Conservation (phyloP, 2,888 invertebrate genomes). For the Pterobdella sp. region DNA sequence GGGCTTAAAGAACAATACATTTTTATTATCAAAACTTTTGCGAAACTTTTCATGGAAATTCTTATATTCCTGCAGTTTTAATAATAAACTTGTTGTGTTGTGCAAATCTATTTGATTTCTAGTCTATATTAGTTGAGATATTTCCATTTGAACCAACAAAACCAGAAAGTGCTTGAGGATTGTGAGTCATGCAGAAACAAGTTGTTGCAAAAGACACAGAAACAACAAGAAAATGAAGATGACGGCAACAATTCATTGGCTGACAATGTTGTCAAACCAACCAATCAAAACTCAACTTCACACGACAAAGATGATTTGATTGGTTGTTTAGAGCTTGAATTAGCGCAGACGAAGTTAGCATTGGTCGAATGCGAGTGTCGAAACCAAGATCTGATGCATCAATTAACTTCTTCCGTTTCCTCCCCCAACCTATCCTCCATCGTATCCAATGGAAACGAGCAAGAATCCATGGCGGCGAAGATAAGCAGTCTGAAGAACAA, state of each 20-base stretch:
- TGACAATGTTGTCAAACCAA: slow-evolving; percentile 42
- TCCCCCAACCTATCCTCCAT: neutral
- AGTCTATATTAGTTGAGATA: too few species aligned
- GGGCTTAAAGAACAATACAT: too few species aligned
- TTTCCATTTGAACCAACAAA: too few species aligned
- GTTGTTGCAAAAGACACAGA: slow-evolving; percentile 44
- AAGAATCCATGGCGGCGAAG: neutral
- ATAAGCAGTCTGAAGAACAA: neutral
- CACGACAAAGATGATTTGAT: slow-evolving; percentile 45
- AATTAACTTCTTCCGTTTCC: slow-evolving; percentile 60
- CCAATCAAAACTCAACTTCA: slow-evolving; percentile 39
- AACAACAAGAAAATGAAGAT: slow-evolving; percentile 40
- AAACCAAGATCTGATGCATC: slow-evolving; percentile 83
- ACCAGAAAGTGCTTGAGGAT: slow-evolving; percentile 26
- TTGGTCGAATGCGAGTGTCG: slow-evolving; percentile 93
- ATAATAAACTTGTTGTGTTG: too few species aligned
- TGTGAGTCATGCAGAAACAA: slow-evolving; percentile 40
- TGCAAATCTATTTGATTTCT: too few species aligned
- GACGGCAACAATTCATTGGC: slow-evolving; percentile 40
- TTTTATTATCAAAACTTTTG: too few species aligned
- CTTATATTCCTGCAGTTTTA: too few species aligned
- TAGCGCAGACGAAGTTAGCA: slow-evolving; percentile 91
- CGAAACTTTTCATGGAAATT: too few species aligned
- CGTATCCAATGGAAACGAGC: neutral
- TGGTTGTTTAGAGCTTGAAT: slow-evolving; percentile 80